Evolutionary conservation across 2,113 vertebrate species (phyloP).

Genomic region (Phyllostomus discolor): DNA sequence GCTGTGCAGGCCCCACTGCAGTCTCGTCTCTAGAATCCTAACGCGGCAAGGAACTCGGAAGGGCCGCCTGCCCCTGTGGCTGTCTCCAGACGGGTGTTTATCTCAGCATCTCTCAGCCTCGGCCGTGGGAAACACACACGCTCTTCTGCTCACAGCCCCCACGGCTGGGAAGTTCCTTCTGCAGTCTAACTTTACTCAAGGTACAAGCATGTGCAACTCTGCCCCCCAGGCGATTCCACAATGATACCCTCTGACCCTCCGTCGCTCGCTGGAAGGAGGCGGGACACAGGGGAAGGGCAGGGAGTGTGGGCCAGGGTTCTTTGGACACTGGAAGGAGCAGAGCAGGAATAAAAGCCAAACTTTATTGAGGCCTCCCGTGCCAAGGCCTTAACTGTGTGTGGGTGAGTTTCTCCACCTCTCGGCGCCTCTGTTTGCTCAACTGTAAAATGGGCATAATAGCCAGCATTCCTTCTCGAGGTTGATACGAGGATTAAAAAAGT

Average conservation of each 20-base stretch:
- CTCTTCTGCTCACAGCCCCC: neutral
- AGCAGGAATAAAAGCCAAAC: neutral
- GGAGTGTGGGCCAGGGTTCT: neutral
- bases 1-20: fast-evolving
- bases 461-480: neutral
- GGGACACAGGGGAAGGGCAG: fast-evolving
- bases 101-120: neutral
- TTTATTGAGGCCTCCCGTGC: neutral
- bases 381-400: neutral
- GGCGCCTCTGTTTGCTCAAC: neutral
- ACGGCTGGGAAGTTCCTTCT: neutral
- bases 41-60: neutral
- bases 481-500: neutral
- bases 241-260: neutral
- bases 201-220: neutral
- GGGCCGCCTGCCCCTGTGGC: neutral
- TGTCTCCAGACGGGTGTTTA: neutral
- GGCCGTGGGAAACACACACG: fast-evolving
- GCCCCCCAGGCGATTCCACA: neutral
- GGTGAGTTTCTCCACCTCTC: neutral
- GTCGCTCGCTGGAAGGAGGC: neutral
- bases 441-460: neutral
- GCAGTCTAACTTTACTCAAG: neutral
- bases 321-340: neutral
- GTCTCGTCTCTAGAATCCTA: neutral